These are phyloP conservation scores for Eulemur macaco DNA, from an alignment of 2,113 vertebrate species.

Conservation along the genomic window DNA sequence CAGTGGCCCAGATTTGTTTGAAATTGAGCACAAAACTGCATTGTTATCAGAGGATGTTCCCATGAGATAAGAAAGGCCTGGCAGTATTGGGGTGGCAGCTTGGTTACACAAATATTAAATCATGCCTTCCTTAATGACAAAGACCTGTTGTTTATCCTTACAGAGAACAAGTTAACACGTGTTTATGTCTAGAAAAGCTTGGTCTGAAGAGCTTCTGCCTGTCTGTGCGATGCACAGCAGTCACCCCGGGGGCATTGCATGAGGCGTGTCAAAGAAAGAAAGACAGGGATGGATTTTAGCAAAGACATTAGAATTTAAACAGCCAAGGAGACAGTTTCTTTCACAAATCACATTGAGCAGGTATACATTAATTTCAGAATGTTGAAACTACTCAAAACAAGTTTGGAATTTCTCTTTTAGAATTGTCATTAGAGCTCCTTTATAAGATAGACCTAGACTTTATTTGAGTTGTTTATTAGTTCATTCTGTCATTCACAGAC, in stretches of 20 bases:
- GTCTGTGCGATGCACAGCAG: neutral
- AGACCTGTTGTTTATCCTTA: constrained; percentile 38
- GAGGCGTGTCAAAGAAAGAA: neutral
- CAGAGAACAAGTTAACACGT: constrained; percentile 6
- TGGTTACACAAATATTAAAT: constrained; percentile 65
- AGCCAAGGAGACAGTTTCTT: neutral
- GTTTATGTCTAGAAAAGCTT: constrained; percentile 38
- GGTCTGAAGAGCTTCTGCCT: neutral
- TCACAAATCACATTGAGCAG: neutral
- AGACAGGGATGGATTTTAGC: neutral
- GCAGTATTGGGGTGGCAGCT: constrained; percentile 49
- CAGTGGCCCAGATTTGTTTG: constrained; percentile 73
- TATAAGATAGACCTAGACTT: neutral
- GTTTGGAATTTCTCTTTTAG: neutral
- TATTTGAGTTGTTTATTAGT: neutral
- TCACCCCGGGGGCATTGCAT: neutral
- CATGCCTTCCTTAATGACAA: constrained; percentile 60
- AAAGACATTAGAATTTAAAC: neutral
- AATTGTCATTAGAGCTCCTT: neutral
- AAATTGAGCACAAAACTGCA: constrained; percentile 70
- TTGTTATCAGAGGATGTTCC: constrained; percentile 68
- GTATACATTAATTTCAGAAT: neutral
- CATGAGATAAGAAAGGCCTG: constrained; percentile 64
- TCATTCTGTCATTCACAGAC: neutral
- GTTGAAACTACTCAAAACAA: neutral